These are phyloP conservation scores for Aphelocoma coerulescens DNA, from an alignment of 2,113 vertebrate species.

Conservation along the genomic window DNA sequence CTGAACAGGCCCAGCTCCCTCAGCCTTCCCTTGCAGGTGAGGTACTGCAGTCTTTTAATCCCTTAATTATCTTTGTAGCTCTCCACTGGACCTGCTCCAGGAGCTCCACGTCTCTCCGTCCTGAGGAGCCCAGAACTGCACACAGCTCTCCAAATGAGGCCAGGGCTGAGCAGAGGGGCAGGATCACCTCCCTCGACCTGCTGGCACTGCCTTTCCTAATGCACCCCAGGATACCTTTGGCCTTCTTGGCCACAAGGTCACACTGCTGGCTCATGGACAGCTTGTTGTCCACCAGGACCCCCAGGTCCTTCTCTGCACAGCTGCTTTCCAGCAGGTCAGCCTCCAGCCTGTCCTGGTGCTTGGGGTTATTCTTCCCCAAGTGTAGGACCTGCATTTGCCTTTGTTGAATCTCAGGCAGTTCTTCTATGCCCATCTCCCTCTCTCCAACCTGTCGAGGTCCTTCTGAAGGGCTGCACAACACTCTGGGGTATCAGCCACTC, in stretches of 20 bases:
- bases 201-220: background rate
- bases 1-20: background rate
- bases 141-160: background rate
- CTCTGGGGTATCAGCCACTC: rapidly evolving
- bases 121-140: background rate
- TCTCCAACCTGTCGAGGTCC: rapidly evolving
- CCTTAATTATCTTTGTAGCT: background rate
- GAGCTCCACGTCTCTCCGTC: background rate
- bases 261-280: background rate
- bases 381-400: background rate
- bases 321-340: background rate
- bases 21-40: background rate
- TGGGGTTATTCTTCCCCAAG: background rate
- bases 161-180: background rate
- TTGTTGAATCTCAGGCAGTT: background rate
- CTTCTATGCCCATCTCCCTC: background rate
- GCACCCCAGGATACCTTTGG: background rate
- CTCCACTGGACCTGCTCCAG: background rate
- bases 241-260: background rate
- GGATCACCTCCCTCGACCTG: background rate
- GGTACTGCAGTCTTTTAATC: background rate
- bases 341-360: background rate
- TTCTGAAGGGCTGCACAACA: background rate
- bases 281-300: background rate
- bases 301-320: background rate